phyloP scores from a whole-genome alignment of 2,113 vertebrate species.

The Hemicordylus capensis region DNA sequence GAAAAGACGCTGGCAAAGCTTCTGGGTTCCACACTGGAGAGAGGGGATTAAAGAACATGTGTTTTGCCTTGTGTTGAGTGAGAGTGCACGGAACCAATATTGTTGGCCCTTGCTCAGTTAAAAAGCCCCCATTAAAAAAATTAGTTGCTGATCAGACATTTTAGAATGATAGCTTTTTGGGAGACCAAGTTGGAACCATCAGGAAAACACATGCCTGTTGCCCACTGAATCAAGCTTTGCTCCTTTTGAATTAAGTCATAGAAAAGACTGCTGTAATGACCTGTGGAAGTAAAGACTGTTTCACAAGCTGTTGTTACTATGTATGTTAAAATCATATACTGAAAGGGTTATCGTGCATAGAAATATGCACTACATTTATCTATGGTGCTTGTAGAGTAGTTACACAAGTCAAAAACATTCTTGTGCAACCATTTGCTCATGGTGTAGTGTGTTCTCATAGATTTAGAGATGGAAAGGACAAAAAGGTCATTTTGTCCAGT shows the following conservation, averaged over 20 bases:
- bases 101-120: neutral
- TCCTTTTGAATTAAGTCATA: constrained; percentile 17
- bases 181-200: neutral
- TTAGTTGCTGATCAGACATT: neutral
- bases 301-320: neutral
- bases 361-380: neutral
- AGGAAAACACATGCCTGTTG: neutral
- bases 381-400: neutral
- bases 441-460: neutral
- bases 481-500: neutral
- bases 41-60: too few species aligned
- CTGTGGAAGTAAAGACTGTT: constrained; percentile 21
- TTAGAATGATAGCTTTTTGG: neutral
- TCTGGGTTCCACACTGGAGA: neutral
- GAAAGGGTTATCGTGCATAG: neutral
- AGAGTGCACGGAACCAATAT: neutral
- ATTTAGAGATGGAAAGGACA: neutral
- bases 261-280: constrained; percentile 6
- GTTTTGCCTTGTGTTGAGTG: neutral
- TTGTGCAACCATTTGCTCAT: neutral
- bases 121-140: neutral
- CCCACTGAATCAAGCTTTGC: constrained; percentile 25
- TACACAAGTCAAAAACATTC: neutral
- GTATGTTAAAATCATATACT: constrained; percentile 29
- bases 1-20: too few species aligned